Evolutionary conservation across 1,140 invertebrate species (phyloP).

Genomic region (Adelges cooleyi): DNA sequence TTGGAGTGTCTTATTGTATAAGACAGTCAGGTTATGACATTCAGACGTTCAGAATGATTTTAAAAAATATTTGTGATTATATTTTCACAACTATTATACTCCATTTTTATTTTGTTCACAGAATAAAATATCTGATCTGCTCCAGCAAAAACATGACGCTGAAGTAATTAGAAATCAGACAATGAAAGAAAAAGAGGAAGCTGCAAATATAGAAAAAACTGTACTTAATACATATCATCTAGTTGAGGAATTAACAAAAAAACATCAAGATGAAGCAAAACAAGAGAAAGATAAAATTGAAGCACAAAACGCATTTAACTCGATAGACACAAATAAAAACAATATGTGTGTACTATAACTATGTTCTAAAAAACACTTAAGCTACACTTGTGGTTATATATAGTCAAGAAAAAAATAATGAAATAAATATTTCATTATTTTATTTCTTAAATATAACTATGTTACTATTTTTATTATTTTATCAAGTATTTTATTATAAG

Average conservation of each 20-base stretch:
- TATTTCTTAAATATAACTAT: no score
- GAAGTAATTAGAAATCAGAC: conserved; percentile 59
- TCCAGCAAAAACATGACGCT: conserved; percentile 58
- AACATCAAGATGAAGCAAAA: conserved; percentile 47
- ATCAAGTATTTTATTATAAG: neutral
- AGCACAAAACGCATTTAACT: conserved; percentile 56
- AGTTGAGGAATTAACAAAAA: conserved; percentile 39
- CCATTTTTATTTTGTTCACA: conserved; percentile 32
- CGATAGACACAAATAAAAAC: conserved; percentile 66
- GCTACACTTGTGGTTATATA: no score
- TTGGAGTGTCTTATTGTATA: no score
- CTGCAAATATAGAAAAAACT: conserved; percentile 59
- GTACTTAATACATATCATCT: conserved; percentile 64
- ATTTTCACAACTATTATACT: neutral
- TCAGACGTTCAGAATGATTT: no score
- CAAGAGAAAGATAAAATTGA: conserved; percentile 44
- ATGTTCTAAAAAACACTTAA: neutral
- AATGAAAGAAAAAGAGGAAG: conserved; percentile 54
- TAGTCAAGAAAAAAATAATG: no score
- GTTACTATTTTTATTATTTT: no score
- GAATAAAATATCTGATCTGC: conserved; percentile 53
- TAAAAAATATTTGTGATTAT: no score
- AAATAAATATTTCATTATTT: no score
- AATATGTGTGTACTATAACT: conserved; percentile 39
- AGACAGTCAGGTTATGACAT: no score